Percentiles rank a stretch among this genome's conserved stretches.
These are phyloP conservation scores for Allolobophora icterica DNA, from an alignment of 2,888 invertebrate species.

Conservation along the genomic window DNA sequence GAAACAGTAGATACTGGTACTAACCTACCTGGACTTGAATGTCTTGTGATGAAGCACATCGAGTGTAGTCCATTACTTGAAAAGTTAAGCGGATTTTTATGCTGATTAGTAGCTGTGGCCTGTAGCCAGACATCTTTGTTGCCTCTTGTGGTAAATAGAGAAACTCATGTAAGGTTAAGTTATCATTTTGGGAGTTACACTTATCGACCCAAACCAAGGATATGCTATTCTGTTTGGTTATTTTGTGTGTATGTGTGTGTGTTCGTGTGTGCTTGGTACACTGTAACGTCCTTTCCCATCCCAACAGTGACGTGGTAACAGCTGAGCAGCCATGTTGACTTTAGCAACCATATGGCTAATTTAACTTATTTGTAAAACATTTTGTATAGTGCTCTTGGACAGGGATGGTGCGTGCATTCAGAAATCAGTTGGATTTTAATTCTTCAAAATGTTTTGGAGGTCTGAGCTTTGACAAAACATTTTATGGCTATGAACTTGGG, in stretches of 20 bases:
- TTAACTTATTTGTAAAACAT: background rate
- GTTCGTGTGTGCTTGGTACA: background rate
- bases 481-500: too few relatives aligned
- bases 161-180: background rate
- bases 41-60: background rate
- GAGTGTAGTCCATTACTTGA: background rate
- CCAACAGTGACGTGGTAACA: background rate
- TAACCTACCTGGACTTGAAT: background rate
- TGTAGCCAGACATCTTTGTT: background rate
- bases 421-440: background rate
- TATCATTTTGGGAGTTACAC: background rate
- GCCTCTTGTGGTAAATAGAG: background rate
- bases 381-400: background rate
- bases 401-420: background rate
- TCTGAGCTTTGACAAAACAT: background rate
- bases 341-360: background rate
- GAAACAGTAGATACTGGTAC: background rate
- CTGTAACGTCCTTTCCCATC: background rate
- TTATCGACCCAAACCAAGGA: background rate
- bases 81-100: too few relatives aligned
- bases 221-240: background rate
- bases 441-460: background rate
- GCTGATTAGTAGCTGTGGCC: background rate
- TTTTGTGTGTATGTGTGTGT: slow-evolving; percentile 6
- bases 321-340: background rate